A percentile compares a stretch with the other conserved stretches of the same genome.
Evolutionary conservation across 2,888 invertebrate species (phyloP).

Genomic region (Hemaris fuciformis): DNA sequence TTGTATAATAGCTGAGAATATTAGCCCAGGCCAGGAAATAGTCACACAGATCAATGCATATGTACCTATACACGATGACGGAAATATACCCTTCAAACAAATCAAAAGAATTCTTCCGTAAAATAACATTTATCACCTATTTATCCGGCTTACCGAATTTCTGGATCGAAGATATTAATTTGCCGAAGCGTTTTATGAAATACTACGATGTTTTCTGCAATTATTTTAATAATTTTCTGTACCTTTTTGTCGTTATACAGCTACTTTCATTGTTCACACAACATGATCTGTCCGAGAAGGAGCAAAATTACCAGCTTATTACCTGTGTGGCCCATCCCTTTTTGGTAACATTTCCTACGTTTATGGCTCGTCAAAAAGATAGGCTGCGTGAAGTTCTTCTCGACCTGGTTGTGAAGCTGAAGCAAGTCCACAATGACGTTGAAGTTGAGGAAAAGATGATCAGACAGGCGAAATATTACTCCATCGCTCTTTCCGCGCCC

Average conservation of each 20-base stretch:
- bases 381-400: constrained; percentile 34
- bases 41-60: too few relatives aligned
- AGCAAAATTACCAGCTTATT: constrained; percentile 36
- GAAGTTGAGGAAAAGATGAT: constrained; percentile 49
- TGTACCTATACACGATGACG: not conserved
- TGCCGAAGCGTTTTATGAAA: constrained; percentile 25
- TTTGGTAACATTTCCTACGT: constrained; percentile 27
- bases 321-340: constrained; percentile 41
- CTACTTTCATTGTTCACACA: constrained; percentile 40
- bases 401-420: constrained; percentile 36
- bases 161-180: constrained; percentile 37
- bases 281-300: constrained; percentile 34
- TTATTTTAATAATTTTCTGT: constrained; percentile 27
- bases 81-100: constrained; percentile 21
- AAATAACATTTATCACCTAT: constrained; percentile 28
- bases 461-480: constrained; percentile 31
- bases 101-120: constrained; percentile 33
- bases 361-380: constrained; percentile 27
- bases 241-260: constrained; percentile 35
- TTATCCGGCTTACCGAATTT: constrained; percentile 37
- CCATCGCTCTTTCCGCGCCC: constrained; percentile 26
- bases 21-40: too few relatives aligned
- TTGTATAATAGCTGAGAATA: too few relatives aligned
- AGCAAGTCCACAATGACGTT: constrained; percentile 41
- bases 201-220: constrained; percentile 25